phyloP scores from a whole-genome alignment of 2,888 invertebrate species.

The Lysandra bellargus region DNA sequence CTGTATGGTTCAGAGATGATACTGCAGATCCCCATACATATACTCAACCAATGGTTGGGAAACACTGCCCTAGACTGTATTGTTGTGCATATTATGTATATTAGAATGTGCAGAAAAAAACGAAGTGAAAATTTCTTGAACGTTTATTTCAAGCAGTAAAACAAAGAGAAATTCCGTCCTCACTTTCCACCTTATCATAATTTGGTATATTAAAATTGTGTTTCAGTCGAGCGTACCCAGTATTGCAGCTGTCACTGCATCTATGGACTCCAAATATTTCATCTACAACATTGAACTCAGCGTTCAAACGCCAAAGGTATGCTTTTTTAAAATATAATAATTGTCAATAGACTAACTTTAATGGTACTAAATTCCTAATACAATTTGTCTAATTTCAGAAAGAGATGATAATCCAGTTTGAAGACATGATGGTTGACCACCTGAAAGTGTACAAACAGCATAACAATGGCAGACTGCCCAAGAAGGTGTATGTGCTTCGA shows the following conservation, averaged over 20 bases:
- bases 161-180: not conserved
- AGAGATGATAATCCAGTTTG: conserved; percentile 88
- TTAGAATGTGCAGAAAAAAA: too few relatives aligned
- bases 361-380: not conserved
- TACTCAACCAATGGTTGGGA: too few relatives aligned
- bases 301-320: conserved; percentile 84
- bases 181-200: not conserved
- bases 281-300: conserved; percentile 88
- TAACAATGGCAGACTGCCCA: conserved; percentile 77
- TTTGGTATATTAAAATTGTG: not conserved
- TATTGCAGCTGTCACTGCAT: conserved; percentile 88
- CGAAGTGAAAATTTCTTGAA: too few relatives aligned
- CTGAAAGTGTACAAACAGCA: conserved; percentile 78
- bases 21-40: too few relatives aligned
- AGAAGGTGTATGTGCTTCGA: conserved; percentile 87
- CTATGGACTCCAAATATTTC: conserved; percentile 84
- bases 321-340: not conserved
- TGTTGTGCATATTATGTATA: too few relatives aligned
- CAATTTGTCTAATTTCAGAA: conserved; percentile 53
- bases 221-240: conserved; percentile 78
- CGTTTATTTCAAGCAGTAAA: not conserved
- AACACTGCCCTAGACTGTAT: too few relatives aligned
- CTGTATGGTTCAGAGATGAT: too few relatives aligned
- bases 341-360: not conserved
- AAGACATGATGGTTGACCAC: conserved; percentile 84